Base-by-base conservation (phyloP, 2,113 vertebrate genomes). In the Egretta garzetta region DNA sequence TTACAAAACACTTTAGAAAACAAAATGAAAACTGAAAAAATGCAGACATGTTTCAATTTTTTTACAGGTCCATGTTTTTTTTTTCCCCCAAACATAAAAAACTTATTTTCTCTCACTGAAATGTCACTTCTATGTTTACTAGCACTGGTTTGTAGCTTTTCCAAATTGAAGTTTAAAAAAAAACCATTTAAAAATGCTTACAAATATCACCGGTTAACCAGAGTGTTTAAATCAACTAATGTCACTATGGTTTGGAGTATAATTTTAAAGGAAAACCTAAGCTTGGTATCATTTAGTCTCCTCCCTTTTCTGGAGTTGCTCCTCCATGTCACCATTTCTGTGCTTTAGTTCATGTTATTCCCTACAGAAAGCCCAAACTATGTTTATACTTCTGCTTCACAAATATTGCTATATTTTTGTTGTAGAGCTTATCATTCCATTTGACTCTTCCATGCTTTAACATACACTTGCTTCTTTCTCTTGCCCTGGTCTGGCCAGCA, bases 1-100 rank as follows among this genome's bases (percentile, higher is more conserved):
- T 89, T 19, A 60, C 14, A 63, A 68, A 84, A 79, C 4, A 2
- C 7, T 41, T 94, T n/a, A 30, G 14, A 86, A 96, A 95, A 81
- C 23, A 85, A 68, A 96, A 95, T 96, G n/a, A 47, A 92, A 91
- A 86, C 10, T 30, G 35, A 79, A 81, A 70, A 79, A 52, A 39
- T 12, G 3, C 16, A 70, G 12, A 14, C 8, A 41, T 9, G 2
- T 53, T 92, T 77, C 33, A n/a, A 50, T 23, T 67, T 74, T 2
- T 58, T 74, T 45, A 13, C 43, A 81, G 3, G 5, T 49, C 8
- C 23, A 27, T 4, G 24, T 24, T 68, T 74, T 64, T 53, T 53
- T 64, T 53, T 23, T 15, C 4, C 12, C 7, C 8, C 7, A 49
- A 70, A n/a, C 5, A 76, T 35, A 86, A 84, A 81, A 45, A 43